Percentiles rank a stretch among this genome's conserved stretches.
phyloP scores from a whole-genome alignment of 2,888 invertebrate genomes.

The Leptothorax acervorum region DNA sequence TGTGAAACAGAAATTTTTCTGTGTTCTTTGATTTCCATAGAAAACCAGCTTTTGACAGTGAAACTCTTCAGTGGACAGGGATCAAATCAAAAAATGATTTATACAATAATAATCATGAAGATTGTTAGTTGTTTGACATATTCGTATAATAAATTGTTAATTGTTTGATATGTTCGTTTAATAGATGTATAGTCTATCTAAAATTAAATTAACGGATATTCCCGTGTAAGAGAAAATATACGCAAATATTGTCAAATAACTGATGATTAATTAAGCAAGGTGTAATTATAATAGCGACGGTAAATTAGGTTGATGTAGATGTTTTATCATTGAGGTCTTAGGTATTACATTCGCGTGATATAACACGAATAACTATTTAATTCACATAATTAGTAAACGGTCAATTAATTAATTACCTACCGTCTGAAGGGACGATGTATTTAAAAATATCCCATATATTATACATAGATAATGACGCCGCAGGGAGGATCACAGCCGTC shows the following conservation, averaged over 20 bases:
- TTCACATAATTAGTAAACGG: conserved; percentile 35
- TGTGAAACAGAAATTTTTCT: not conserved
- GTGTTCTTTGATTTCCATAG: not conserved
- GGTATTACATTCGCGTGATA: conserved; percentile 35
- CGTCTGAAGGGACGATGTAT: not conserved
- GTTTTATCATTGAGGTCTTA: conserved; percentile 18
- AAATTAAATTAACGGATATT: not conserved
- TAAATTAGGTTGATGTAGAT: conserved; percentile 30
- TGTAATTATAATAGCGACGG: conserved; percentile 41
- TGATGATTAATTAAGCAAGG: conserved; percentile 29
- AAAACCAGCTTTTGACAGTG: not conserved
- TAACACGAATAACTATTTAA: conserved; percentile 31
- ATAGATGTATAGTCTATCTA: not conserved
- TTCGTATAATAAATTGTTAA: not conserved
- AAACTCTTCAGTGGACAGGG: not conserved
- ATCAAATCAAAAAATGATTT: not conserved
- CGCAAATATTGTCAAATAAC: not conserved
- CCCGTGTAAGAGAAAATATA: not conserved
- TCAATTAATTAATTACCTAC: conserved; percentile 40
- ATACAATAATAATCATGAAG: not conserved
- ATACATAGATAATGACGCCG: conserved; percentile 31
- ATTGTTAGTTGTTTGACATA: conserved; percentile 1
- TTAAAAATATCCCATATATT: conserved; percentile 23
- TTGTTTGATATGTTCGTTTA: not conserved
- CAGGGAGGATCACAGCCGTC: not conserved